Base-by-base conservation (phyloP, 2,797 vertebrate genomes). In the Champsocephalus gunnari region DNA sequence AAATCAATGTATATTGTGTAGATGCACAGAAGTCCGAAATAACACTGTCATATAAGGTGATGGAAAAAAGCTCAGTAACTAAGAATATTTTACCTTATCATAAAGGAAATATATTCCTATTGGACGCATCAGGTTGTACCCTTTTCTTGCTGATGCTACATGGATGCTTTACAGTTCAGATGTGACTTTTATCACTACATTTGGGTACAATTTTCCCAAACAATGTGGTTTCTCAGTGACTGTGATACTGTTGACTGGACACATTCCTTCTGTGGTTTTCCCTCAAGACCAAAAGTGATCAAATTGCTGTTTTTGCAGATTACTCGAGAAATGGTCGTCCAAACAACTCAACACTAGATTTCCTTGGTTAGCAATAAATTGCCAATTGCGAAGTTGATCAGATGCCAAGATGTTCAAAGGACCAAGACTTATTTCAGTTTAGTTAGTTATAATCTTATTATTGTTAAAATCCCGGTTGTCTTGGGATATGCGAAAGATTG, bases 201-300 rank as follows among this genome's bases (percentile, higher is more conserved):
- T 56, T 16, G 43, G 16, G 28, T 3, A 2, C 43, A 41, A 32
- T 58, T 59, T 71, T 65, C 54, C 49, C 32, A 49, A 57, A 59
- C 53, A 28, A 44, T 47, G 32, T 2, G 21, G 58, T 60, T 74
- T 56, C 12, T 12, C 28, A 21, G 61, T 51, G 50, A 61, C 63
- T 64, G 32, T 24, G 48, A 57, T 57, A 9, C 43, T 56, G 53
- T n/a, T 73, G 44, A 64, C 48, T 11, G 3, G 50, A 62, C 48
- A 49, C 59, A 76, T 72, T 76, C 49, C 38, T 45, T 28, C 16
- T 45, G 65, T 43, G 63, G 55, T 60, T 75, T 53, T 59, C 13
- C 62, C 24, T 75, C 1, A 3, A 51, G 57, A 2, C 45, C 47
- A 34, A 61, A 73, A 68, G 44, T 41, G 43, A 69, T 80, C 12